Percentiles rank a stretch among this genome's conserved stretches.
phyloP scores from a whole-genome alignment of 1,140 invertebrate species.

The Xylocopa sonorina region DNA sequence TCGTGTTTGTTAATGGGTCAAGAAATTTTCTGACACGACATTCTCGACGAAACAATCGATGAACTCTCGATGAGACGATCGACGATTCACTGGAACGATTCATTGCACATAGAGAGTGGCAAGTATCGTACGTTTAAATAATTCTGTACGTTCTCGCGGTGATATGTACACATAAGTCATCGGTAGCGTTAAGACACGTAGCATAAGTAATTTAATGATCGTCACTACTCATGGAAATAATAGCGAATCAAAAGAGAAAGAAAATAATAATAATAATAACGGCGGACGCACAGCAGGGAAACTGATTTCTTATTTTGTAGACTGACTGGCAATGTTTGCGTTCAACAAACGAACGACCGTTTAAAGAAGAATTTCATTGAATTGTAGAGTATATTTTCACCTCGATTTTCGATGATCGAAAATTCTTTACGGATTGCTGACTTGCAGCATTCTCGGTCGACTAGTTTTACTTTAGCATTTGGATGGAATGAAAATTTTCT shows the following conservation, averaged over 20 bases:
- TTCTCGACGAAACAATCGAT: not conserved
- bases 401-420: not conserved
- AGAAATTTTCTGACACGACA: no score
- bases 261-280: no score
- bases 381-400: not conserved
- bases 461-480: slow-evolving; percentile 8
- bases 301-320: slow-evolving; percentile 24
- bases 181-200: slow-evolving; percentile 51
- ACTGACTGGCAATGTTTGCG: slow-evolving; percentile 2
- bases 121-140: not conserved
- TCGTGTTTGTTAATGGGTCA: not conserved
- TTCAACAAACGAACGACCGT: not conserved
- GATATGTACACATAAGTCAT: slow-evolving; percentile 65
- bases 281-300: slow-evolving; percentile 39
- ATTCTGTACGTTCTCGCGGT: slow-evolving; percentile 18
- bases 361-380: not conserved
- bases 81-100: not conserved
- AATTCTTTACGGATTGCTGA: not conserved
- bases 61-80: not conserved
- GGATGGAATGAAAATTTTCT: slow-evolving; percentile 4
- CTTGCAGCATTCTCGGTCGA: not conserved
- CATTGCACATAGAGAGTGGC: not conserved
- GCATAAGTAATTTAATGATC: slow-evolving; percentile 56
- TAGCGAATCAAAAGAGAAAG: slow-evolving; percentile 50
- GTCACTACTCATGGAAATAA: slow-evolving; percentile 29